Base-by-base conservation (phyloP, 2,888 invertebrate genomes). In the Scaptomyza flava region DNA sequence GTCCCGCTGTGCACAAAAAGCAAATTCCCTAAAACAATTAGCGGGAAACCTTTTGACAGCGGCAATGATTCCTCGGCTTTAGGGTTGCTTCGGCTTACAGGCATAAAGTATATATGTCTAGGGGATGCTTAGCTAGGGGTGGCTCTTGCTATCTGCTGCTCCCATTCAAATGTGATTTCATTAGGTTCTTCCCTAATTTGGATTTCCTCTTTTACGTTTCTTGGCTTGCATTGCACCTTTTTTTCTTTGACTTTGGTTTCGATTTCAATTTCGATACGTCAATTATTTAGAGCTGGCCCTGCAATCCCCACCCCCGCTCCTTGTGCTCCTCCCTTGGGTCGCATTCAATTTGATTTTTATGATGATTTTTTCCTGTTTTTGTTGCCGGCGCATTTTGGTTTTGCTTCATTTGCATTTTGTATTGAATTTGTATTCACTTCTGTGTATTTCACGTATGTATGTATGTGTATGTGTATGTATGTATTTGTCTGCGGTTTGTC, bases 381-480 rank as follows among this genome's bases (percentile, higher is more conserved):
- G 17, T 34, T 50, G 81, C 68, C 68, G 70, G 57, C 72, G 51
- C 81, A 57, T 68, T 77, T 79, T 46, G 56, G 50, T 67, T 77
- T 68, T 75, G 81, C 62, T 80, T 82, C 82, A 82, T 82, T 82
- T 82, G 87, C 82, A 82, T 82, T 85, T 87, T 79, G 87, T 87
- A 82, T 87, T 82, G 82, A 87, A 85, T 78, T 70, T 62, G 62
- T 38, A 33, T 72, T 61, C 68, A 59, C 4, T 23, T 65, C 50
- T 73, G 52, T 72, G 66, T 73, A 76, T 66, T 73, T 73, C 73
- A 57, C 71, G 76, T 70, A 60, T 54, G 12, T 70, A 60, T 54
- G 12, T 20, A 33, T 31, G 2, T 31, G 14, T 7, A 2, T 47
- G 30, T 9, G 5, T 31, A 2, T 9, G 5, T 31, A 2, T n/a